Evolutionary conservation across 1,140 invertebrate genomes (phyloP).

Genomic region (Drosophila grimshawi): DNA sequence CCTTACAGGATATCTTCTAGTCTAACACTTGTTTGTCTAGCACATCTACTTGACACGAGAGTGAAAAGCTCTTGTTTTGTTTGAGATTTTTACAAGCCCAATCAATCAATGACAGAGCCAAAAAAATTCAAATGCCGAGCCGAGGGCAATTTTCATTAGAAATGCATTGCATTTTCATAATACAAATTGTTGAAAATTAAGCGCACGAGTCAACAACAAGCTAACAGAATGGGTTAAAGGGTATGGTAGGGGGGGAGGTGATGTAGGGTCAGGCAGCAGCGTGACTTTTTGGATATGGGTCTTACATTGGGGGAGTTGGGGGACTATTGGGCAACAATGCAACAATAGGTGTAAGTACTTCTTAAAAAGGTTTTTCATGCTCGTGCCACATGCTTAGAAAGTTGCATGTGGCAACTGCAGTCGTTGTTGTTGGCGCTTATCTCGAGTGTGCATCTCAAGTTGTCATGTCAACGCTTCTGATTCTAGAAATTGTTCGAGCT

Average conservation of each 20-base stretch:
- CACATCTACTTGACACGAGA: constrained; percentile 46
- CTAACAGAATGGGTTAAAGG: constrained; percentile 10
- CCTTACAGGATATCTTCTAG: constrained; percentile 1
- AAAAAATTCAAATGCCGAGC: constrained; percentile 6
- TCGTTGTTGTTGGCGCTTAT: constrained; percentile 54
- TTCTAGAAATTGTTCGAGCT: constrained; percentile 63
- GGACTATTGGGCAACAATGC: constrained; percentile 31
- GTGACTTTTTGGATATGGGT: constrained; percentile 52
- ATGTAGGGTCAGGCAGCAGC: constrained; percentile 47
- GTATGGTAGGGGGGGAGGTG: neutral
- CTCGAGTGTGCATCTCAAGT: constrained; percentile 68
- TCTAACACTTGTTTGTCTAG: neutral
- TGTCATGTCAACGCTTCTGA: constrained; percentile 83
- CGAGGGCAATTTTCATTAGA: constrained; percentile 64
- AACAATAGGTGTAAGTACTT: constrained; percentile 31
- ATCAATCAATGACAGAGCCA: constrained; percentile 75
- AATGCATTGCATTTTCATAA: constrained; percentile 75
- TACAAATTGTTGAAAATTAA: constrained; percentile 80
- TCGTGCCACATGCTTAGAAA: constrained; percentile 72
- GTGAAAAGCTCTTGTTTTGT: constrained; percentile 61
- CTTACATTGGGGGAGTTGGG: neutral
- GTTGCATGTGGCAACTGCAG: constrained; percentile 36
- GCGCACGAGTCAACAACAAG: constrained; percentile 79
- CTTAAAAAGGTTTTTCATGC: constrained; percentile 79
- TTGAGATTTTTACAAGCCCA: constrained; percentile 52